Conservation (phyloP, 1,140 invertebrate species). For the Antheraea mylitta region DNA sequence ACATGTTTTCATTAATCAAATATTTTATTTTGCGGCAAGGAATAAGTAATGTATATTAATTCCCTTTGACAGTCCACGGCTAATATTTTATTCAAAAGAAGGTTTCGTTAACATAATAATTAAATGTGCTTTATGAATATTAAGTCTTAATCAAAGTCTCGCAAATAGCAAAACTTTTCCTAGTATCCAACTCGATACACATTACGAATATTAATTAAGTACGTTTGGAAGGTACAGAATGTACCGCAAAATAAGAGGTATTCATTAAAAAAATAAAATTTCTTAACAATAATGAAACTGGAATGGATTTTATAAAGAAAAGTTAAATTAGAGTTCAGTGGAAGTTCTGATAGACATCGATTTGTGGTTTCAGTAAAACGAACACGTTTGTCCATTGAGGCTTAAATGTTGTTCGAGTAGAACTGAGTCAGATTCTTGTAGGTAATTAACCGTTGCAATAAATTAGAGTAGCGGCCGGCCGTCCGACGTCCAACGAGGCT, state of each 20-base stretch:
- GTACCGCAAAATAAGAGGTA: constrained; percentile 9
- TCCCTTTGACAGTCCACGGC: constrained; percentile 64
- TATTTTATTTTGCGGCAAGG: constrained; percentile 21
- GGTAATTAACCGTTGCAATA: constrained; percentile 69
- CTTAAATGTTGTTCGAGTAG: constrained; percentile 28
- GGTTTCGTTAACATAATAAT: constrained; percentile 77
- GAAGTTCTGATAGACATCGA: constrained; percentile 23
- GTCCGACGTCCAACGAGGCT: constrained; percentile 37
- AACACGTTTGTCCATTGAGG: constrained; percentile 18
- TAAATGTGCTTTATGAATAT: constrained; percentile 76
- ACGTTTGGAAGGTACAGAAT: constrained; percentile 32
- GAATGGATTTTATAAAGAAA: not conserved
- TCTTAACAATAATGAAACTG: not conserved
- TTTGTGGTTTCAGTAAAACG: constrained; percentile 19
- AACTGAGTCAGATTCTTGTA: constrained; percentile 63
- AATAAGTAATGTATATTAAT: constrained; percentile 59
- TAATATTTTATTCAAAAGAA: constrained; percentile 76
- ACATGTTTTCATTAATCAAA: constrained; percentile 25
- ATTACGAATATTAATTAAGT: constrained; percentile 69
- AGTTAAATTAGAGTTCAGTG: not conserved
- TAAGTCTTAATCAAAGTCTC: constrained; percentile 66
- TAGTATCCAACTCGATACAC: constrained; percentile 66
- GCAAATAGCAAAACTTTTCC: constrained; percentile 69
- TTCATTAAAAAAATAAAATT: constrained; percentile 5
- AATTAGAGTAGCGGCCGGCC: constrained; percentile 52